Evolutionary conservation across 2,888 invertebrate genomes (phyloP).

Genomic region (Ligdia adustata): DNA sequence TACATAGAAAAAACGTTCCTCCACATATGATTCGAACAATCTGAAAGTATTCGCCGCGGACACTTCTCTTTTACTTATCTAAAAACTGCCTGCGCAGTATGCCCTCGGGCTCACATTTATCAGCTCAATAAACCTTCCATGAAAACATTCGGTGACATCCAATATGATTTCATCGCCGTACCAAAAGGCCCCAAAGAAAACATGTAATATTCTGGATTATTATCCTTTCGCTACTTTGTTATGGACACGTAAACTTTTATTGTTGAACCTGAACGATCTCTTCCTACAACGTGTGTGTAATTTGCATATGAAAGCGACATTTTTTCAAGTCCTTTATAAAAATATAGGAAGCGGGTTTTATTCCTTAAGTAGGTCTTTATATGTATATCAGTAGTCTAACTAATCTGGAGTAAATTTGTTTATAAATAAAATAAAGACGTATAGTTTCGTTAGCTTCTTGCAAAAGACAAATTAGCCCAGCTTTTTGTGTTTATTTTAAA

Average conservation of each 20-base stretch:
- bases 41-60: slow-evolving; percentile 33
- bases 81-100: slow-evolving; percentile 63
- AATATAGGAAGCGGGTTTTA: too few species aligned
- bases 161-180: slow-evolving; percentile 72
- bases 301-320: slow-evolving; percentile 25
- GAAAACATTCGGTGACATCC: slow-evolving; percentile 75
- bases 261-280: slow-evolving; percentile 50
- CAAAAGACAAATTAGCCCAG: too few species aligned
- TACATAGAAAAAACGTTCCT: slow-evolving; percentile 2
- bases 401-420: too few species aligned
- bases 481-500: too few species aligned
- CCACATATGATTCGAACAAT: slow-evolving; percentile 12
- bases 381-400: too few species aligned
- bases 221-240: slow-evolving; percentile 60
- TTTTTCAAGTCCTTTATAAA: background rate
- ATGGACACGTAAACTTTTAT: slow-evolving; percentile 62
- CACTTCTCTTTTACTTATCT: slow-evolving; percentile 62
- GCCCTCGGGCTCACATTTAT: slow-evolving; percentile 71
- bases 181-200: slow-evolving; percentile 56
- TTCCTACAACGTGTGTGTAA: slow-evolving; percentile 41
- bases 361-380: too few species aligned
- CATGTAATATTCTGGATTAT: slow-evolving; percentile 64
- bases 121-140: slow-evolving; percentile 76
- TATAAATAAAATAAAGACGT: too few species aligned
- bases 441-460: too few species aligned